A percentile compares a stretch with the other conserved stretches of the same genome.
These are phyloP conservation scores for Chloropsis hardwickii DNA, from an alignment of 2,113 vertebrate genomes.

Conservation along the genomic window DNA sequence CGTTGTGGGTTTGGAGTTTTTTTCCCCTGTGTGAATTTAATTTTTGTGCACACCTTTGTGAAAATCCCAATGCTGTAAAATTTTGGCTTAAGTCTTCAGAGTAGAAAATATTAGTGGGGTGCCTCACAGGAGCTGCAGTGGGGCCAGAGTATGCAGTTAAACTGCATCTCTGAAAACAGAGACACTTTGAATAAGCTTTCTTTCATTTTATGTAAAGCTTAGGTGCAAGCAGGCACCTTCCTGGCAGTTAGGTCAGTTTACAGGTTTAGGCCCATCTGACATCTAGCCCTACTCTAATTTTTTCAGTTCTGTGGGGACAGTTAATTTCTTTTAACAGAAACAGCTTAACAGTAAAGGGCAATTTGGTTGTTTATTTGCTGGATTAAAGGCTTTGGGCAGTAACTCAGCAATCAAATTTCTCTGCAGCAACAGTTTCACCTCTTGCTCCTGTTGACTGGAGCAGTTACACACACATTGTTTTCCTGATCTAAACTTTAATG, in stretches of 20 bases:
- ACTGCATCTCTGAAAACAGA: not conserved
- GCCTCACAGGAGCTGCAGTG: not conserved
- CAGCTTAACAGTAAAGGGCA: not conserved
- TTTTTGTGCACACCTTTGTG: not conserved
- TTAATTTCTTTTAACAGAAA: not conserved
- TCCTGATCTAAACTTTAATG: not conserved
- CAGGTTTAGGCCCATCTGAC: not conserved
- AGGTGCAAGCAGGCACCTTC: not conserved
- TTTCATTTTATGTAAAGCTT: not conserved
- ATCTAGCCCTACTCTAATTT: not conserved
- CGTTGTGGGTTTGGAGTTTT: fast-evolving
- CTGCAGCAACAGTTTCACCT: not conserved
- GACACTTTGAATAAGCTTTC: not conserved
- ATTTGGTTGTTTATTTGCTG: not conserved
- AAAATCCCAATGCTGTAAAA: not conserved
- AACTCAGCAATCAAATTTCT: not conserved
- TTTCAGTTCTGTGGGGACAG: not conserved
- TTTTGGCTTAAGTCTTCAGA: not conserved
- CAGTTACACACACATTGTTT: not conserved
- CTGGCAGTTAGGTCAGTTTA: not conserved
- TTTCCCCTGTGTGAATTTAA: not conserved
- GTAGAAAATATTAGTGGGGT: not conserved
- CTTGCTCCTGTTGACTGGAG: not conserved
- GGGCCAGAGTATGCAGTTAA: not conserved
- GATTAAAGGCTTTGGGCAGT: not conserved